These are phyloP conservation scores for Oncopodura yosiiana DNA, from an alignment of 1,140 invertebrate species.

Conservation along the genomic window DNA sequence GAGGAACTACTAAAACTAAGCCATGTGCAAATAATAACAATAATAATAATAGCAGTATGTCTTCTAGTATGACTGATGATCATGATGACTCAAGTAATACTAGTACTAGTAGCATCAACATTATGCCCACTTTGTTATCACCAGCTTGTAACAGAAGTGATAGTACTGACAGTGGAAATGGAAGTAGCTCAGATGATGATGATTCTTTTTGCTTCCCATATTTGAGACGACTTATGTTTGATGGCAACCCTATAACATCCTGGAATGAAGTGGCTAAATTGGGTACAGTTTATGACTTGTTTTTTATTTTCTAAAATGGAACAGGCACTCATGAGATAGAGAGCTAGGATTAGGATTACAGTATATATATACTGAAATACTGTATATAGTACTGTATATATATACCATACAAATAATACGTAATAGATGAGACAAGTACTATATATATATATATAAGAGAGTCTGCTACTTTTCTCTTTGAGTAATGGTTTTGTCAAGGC, in stretches of 20 bases:
- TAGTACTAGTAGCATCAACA: background rate
- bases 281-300: too few relatives aligned
- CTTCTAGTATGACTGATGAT: conserved; percentile 49
- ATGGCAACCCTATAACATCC: conserved; percentile 59
- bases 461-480: too few relatives aligned
- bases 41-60: conserved; percentile 32
- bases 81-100: conserved; percentile 48
- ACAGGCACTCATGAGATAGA: too few relatives aligned
- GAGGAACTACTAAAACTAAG: conserved; percentile 34
- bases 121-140: background rate
- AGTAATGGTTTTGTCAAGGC: too few relatives aligned
- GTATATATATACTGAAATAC: too few relatives aligned
- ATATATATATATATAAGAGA: too few relatives aligned
- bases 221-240: conserved; percentile 36
- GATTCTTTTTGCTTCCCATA: conserved; percentile 29
- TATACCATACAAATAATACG: too few relatives aligned
- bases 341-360: too few relatives aligned
- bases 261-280: conserved; percentile 76
- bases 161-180: conserved; percentile 32
- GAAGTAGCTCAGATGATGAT: conserved; percentile 31
- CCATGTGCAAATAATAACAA: conserved; percentile 28
- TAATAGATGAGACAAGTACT: too few relatives aligned
- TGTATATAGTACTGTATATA: too few relatives aligned
- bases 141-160: conserved; percentile 5
- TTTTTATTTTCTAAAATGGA: too few relatives aligned